A percentile compares a stretch with the other conserved stretches of the same genome.
Evolutionary conservation across 2,797 vertebrate species (phyloP).

Genomic region (Novumbra hubbsi): DNA sequence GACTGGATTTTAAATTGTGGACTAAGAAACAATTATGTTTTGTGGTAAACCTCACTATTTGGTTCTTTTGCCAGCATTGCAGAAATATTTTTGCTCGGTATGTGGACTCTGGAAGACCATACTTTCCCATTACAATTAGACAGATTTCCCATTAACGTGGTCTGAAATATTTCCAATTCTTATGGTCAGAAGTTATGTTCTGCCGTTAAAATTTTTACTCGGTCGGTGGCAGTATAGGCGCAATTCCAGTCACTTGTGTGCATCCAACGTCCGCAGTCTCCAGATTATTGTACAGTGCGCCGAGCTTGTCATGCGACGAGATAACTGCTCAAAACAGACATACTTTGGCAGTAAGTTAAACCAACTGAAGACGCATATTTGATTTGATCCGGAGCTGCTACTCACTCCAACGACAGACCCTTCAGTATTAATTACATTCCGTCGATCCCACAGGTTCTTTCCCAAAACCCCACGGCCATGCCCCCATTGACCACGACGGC

Average conservation of each 20-base stretch:
- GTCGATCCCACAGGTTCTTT: slow-evolving; percentile 64
- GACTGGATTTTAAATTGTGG: no score
- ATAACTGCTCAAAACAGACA: no score
- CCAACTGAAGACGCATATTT: no score
- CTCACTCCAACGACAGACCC: background rate
- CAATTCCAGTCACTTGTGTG: background rate
- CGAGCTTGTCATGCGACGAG: no score
- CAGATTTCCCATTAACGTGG: no score
- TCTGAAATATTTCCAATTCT: background rate
- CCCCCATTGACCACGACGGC: slow-evolving; percentile 42
- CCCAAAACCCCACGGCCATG: slow-evolving; percentile 73
- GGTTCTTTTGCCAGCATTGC: no score
- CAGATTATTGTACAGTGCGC: no score
- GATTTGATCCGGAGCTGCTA: background rate
- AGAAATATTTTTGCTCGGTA: background rate
- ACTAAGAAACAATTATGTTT: no score
- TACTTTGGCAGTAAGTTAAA: no score
- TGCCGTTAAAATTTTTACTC: background rate
- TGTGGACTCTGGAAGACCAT: background rate
- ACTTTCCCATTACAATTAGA: no score
- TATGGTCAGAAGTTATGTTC: background rate
- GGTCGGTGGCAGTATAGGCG: background rate
- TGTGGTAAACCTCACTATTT: no score
- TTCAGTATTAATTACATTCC: background rate
- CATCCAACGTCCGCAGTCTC: no score